A percentile compares a stretch with the other conserved stretches of the same genome.
phyloP scores from a whole-genome alignment of 1,140 invertebrate genomes.

The Zaprionus ornatus region DNA sequence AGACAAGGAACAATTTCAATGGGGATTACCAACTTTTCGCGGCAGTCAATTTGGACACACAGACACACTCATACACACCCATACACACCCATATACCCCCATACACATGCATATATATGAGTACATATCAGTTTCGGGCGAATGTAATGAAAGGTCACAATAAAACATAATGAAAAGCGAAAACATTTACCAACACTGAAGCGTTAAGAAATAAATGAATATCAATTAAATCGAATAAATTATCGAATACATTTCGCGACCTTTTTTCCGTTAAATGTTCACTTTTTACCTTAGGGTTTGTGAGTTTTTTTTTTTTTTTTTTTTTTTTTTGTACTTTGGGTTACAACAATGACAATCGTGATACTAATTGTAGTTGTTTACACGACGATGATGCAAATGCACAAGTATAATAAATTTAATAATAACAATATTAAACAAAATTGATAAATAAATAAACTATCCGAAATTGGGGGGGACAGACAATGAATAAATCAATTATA shows the following conservation, averaged over 20 bases:
- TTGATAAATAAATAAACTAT: constrained; percentile 48
- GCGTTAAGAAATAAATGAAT: constrained; percentile 32
- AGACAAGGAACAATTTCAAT: constrained; percentile 33
- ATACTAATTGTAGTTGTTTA: constrained; percentile 83
- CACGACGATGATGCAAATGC: constrained; percentile 80
- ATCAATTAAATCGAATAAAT: constrained; percentile 53
- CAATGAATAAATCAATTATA: constrained; percentile 59
- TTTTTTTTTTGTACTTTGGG: constrained; percentile 36
- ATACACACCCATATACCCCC: constrained; percentile 12
- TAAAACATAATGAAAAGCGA: constrained; percentile 65
- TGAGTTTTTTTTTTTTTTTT: too few relatives aligned
- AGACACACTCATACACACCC: constrained; percentile 21
- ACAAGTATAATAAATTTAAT: constrained; percentile 74
- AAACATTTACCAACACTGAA: constrained; percentile 54
- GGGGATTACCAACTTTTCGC: constrained; percentile 41
- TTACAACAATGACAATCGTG: constrained; percentile 82
- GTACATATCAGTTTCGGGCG: constrained; percentile 75
- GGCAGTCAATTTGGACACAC: constrained; percentile 57
- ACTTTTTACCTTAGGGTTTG: constrained; percentile 17
- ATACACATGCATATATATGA: constrained; percentile 50
- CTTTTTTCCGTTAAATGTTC: constrained; percentile 1
- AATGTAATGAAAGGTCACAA: constrained; percentile 39
- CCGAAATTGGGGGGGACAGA: constrained; percentile 11
- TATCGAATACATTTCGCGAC: constrained; percentile 26
- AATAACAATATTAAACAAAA: constrained; percentile 62